These are phyloP conservation scores for Heliothis subflexa DNA, from an alignment of 1,140 invertebrate species.

Conservation along the genomic window DNA sequence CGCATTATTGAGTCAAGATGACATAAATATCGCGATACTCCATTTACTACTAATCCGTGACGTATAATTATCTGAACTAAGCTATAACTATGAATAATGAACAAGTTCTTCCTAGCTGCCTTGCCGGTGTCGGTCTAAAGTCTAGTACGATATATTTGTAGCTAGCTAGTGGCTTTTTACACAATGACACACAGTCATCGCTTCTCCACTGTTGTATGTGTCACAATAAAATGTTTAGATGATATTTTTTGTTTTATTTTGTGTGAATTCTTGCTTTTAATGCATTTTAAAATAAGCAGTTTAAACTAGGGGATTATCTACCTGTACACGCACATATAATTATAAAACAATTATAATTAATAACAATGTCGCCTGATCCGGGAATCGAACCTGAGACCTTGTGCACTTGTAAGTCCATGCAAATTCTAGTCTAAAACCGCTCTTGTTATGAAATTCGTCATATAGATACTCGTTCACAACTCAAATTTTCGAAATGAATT, in stretches of 20 bases:
- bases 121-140: conserved; percentile 13
- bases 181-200: conserved; percentile 42
- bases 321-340: too few relatives aligned
- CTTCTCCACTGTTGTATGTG: conserved; percentile 46
- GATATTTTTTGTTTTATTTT: conserved; percentile 18
- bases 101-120: conserved; percentile 39
- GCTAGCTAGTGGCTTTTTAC: conserved; percentile 38
- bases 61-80: neutral
- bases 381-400: too few relatives aligned
- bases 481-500: too few relatives aligned
- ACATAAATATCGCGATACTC: too few relatives aligned
- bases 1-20: neutral
- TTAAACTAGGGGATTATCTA: too few relatives aligned
- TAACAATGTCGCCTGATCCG: too few relatives aligned
- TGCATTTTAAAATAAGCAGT: too few relatives aligned
- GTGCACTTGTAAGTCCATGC: too few relatives aligned
- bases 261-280: neutral
- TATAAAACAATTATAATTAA: too few relatives aligned
- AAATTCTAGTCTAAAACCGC: too few relatives aligned
- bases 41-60: neutral
- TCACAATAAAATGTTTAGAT: conserved; percentile 48
- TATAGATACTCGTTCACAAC: too few relatives aligned
- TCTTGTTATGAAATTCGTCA: too few relatives aligned
- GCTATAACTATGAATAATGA: neutral
- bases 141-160: conserved; percentile 27